phyloP scores from a whole-genome alignment of 2,797 vertebrate species.

The Arrhamphus sclerolepis region DNA sequence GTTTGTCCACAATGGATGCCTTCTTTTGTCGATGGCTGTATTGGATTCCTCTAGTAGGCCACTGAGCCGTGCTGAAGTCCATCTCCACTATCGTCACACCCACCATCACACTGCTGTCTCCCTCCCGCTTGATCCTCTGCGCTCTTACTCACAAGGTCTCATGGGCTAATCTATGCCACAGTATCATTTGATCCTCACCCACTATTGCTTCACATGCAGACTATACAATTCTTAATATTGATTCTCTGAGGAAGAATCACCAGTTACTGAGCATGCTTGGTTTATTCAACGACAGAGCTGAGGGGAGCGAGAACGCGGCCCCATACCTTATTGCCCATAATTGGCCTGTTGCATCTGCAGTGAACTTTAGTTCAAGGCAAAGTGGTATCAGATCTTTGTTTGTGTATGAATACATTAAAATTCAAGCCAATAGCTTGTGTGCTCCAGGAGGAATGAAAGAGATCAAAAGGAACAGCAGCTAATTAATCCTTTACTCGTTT shows the following conservation, averaged over 20 bases:
- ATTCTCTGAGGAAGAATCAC: slow-evolving; percentile 56
- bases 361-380: slow-evolving; percentile 35
- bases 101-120: slow-evolving; percentile 18
- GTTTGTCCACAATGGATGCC: slow-evolving; percentile 67
- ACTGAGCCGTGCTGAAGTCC: slow-evolving; percentile 70
- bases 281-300: slow-evolving; percentile 48
- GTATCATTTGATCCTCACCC: slow-evolving; percentile 64
- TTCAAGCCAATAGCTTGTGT: slow-evolving; percentile 24
- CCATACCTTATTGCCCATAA: slow-evolving; percentile 35
- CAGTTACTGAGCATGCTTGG: slow-evolving; percentile 48
- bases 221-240: slow-evolving; percentile 74
- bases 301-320: slow-evolving; percentile 26
- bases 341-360: slow-evolving; percentile 37
- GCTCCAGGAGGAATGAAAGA: slow-evolving; percentile 15
- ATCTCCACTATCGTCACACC: slow-evolving; percentile 70
- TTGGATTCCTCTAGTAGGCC: slow-evolving; percentile 76
- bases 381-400: slow-evolving; percentile 35
- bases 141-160: slow-evolving; percentile 62
- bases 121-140: slow-evolving; percentile 29
- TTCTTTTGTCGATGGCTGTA: slow-evolving; percentile 79
- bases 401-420: slow-evolving; percentile 29
- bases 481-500: slow-evolving; percentile 46
- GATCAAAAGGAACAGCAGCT: slow-evolving; percentile 41
- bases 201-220: slow-evolving; percentile 55
- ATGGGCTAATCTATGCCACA: slow-evolving; percentile 69